phyloP scores from a whole-genome alignment of 1,140 invertebrate genomes.

The Cyclina sinensis region DNA sequence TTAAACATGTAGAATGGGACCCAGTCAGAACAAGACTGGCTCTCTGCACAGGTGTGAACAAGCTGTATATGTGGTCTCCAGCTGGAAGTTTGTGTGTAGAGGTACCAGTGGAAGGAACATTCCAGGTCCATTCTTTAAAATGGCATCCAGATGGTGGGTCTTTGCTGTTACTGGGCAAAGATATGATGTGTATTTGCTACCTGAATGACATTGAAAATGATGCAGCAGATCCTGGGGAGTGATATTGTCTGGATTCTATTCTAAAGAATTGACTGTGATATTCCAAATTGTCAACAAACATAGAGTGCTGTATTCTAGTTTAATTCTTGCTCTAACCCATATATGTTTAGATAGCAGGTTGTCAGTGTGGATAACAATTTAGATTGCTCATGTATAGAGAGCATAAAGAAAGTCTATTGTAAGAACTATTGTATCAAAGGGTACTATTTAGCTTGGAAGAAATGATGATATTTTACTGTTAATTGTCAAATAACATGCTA shows the following conservation, averaged over 20 bases:
- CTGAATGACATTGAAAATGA: constrained; percentile 63
- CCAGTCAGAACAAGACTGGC: constrained; percentile 83
- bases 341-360: too few species aligned
- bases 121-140: constrained; percentile 81
- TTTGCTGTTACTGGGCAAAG: constrained; percentile 82
- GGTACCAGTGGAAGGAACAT: constrained; percentile 84
- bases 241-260: background rate
- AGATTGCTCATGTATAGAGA: too few species aligned
- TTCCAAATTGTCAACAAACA: background rate
- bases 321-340: too few species aligned
- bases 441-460: too few species aligned
- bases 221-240: constrained; percentile 10
- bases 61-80: constrained; percentile 87
- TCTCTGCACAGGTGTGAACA: constrained; percentile 85
- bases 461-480: too few species aligned
- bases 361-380: too few species aligned
- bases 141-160: constrained; percentile 85
- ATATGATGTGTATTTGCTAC: constrained; percentile 85
- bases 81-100: constrained; percentile 85
- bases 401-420: too few species aligned
- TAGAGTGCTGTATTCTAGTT: too few species aligned
- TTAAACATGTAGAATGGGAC: constrained; percentile 86
- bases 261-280: background rate
- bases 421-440: too few species aligned
- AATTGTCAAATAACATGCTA: too few species aligned